Evolutionary conservation across 2,888 invertebrate genomes (phyloP), one percentile per base, ranked within the genome.

Genomic region (Agrenia bidenticulata): DNA sequence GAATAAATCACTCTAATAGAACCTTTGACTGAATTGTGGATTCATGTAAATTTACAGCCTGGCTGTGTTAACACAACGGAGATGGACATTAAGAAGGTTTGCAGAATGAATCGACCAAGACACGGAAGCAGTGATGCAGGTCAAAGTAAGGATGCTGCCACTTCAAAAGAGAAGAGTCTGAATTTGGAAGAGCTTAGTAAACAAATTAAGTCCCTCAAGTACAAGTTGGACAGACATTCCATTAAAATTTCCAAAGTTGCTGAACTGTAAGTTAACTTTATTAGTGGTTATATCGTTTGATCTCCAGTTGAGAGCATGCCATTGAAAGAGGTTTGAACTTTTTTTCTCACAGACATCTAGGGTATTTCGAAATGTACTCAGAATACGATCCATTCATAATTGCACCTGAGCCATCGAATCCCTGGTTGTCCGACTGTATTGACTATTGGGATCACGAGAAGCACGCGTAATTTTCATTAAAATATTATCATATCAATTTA

Each of bases 21-120:
- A 17, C 2, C 17, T 32, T 32, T 55, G 17, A 26, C 26, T 32
- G 17, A 27, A 4, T 32, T 32, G 26, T 37, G 50, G 23, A 17
- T 45, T 42, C 39, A 17, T 23, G 19, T 50, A 17, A 19, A 57
- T 24, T 59, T 81, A 0, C 80, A 94, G 92, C 98, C 99, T 9
- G 98, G 98, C 61, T 97, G 96, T 82, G 96, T 99, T 39, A 99
- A 98, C 81, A 98, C 97, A 0, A 98, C 97, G 0, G 98, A 99
- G 81, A 87, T 98, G 79, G 99, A 99, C 80, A 96, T 98, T 50
- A 94, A 94, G 81, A 99, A 99, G 82, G 88, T 94, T 54, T 96
- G 85, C 77, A 80, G 84, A 66, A 82, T 82, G 80, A 82, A 82
- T 77, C 80, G 82, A 61, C 78, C 78, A 7, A 68, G 75, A 39